Evolutionary conservation across 2,797 vertebrate species (phyloP), one percentile per base, ranked within the genome.

Genomic region (Dicrostonyx torquatus): DNA sequence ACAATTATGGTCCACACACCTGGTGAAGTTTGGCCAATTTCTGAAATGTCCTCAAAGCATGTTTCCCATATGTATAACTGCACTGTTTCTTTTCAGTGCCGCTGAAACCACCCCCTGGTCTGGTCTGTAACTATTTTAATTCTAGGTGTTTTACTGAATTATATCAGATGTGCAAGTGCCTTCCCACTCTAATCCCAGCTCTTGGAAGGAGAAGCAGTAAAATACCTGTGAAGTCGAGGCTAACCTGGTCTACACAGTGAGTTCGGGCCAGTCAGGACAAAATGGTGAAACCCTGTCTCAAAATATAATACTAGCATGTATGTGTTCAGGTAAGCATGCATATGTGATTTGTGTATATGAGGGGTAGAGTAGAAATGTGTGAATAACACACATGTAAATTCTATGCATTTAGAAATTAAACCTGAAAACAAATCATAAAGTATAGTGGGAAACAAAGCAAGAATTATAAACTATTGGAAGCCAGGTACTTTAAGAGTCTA

Each of bases 381-480:
- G 43, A 53, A 60, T 84, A 34, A 8, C 29, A 43, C 29, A 83
- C 11, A 92, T 31, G 80, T 40, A 90, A 86, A 91, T 83, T 13
- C 58, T 85, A 75, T 31, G 29, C 15, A 85, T 72, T 55, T 91
- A 48, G n/a, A 79, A 50, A 77, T 55, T 9, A 85, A 91, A 91
- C 14, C 75, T 55, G 55, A 77, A 85, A 91, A 89, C 31, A 89
- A 11, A 8, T 66, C 34, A 92, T 43, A 87, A 92, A 48, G 18
- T 72, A 78, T 64, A 73, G 70, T 15, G 70, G 62, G 80, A 77
- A 45, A 60, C 17, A 66, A 29, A 80, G 53, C 43, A 60, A 86
- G 90, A 90, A 79, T 82, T 58, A 87, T 75, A 76, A 93, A 91
- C 40, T 89, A 62, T 60, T 37, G 53, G 22, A 37, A 68, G 31